phyloP scores from a whole-genome alignment of 2,888 invertebrate species.

The Tryphoninae sp. region DNA sequence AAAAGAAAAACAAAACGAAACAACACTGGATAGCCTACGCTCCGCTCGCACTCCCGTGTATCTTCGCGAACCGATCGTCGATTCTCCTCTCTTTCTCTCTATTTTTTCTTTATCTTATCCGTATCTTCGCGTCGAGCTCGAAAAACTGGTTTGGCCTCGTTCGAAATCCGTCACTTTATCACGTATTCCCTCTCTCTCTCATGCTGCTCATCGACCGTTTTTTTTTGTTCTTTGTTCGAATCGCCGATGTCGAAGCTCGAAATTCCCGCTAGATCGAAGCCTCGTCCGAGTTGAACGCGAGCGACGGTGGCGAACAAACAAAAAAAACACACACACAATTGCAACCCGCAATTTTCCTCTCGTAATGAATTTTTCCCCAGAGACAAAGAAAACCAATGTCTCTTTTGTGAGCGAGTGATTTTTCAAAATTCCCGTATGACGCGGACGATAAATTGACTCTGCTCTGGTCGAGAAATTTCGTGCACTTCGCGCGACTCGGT shows the following conservation, averaged over 20 bases:
- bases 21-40: neutral
- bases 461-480: slow-evolving; percentile 48
- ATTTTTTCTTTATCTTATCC: neutral
- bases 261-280: neutral
- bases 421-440: neutral
- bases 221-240: neutral
- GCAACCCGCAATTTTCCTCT: neutral
- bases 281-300: neutral
- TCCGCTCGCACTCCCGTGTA: neutral
- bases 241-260: neutral
- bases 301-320: neutral
- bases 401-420: too few species aligned
- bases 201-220: neutral
- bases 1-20: too few species aligned
- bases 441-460: slow-evolving; percentile 54
- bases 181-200: neutral
- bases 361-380: neutral
- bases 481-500: slow-evolving; percentile 12
- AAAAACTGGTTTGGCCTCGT: slow-evolving; percentile 26
- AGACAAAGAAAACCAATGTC: neutral
- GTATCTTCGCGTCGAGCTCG: slow-evolving; percentile 1
- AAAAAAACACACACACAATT: neutral
- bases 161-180: neutral
- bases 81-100: neutral
- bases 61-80: neutral